Conservation (phyloP, 2,113 vertebrate genomes). For the Pelmatolapia mariae region DNA sequence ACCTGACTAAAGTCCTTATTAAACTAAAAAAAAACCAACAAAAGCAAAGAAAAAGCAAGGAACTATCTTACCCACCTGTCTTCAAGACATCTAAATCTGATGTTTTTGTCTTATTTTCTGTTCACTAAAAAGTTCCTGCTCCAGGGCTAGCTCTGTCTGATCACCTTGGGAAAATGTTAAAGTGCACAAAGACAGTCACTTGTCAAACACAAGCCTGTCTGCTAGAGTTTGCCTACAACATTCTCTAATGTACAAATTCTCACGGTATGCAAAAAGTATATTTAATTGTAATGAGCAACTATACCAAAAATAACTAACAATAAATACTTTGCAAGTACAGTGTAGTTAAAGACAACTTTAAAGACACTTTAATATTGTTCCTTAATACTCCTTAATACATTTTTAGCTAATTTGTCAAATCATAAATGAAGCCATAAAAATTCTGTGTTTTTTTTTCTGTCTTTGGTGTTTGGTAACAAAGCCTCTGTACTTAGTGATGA, state of each 20-base stretch:
- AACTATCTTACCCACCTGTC: not conserved
- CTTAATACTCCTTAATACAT: not conserved
- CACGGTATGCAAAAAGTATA: not conserved
- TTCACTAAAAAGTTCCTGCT: not conserved
- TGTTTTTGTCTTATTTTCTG: not conserved
- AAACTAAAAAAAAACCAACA: not conserved
- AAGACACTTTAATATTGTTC: not conserved
- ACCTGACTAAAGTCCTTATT: not conserved
- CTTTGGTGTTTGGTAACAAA: not conserved
- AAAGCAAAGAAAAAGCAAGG: not conserved
- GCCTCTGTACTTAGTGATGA: not conserved
- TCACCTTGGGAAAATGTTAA: not conserved
- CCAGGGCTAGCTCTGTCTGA: not conserved
- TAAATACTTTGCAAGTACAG: not conserved
- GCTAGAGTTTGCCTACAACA: not conserved
- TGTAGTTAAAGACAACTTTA: not conserved
- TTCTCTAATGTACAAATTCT: not conserved
- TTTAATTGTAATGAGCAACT: not conserved
- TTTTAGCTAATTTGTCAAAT: not conserved
- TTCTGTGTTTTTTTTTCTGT: rapidly evolving
- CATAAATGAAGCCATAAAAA: not conserved
- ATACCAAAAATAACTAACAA: not conserved
- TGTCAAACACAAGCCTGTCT: not conserved
- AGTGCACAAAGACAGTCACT: not conserved
- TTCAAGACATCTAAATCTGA: not conserved